phyloP scores from a whole-genome alignment of 2,113 vertebrate genomes.

The Podocnemis expansa region DNA sequence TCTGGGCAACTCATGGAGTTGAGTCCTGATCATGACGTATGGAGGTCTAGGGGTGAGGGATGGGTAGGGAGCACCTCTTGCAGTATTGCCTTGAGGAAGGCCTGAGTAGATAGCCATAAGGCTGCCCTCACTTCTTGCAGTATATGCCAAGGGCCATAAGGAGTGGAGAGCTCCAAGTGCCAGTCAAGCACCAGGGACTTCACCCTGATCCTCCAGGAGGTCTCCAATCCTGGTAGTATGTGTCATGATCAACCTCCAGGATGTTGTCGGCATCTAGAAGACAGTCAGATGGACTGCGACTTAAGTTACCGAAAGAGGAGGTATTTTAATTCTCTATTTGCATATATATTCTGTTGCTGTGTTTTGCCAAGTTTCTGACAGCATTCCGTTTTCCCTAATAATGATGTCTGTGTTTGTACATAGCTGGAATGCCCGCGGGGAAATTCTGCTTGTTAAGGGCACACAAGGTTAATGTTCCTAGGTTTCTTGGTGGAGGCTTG shows the following conservation, averaged over 20 bases:
- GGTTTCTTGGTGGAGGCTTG: slow-evolving; percentile 62
- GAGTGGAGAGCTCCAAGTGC: no score
- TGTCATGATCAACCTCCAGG: background rate
- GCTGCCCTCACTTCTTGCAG: no score
- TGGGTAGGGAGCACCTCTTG: no score
- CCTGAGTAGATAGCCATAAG: no score
- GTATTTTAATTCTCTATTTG: slow-evolving; percentile 49
- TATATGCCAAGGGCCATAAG: no score
- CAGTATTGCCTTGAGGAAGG: no score
- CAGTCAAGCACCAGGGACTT: no score
- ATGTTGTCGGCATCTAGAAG: background rate
- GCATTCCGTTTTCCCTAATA: slow-evolving; percentile 55
- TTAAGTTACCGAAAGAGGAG: slow-evolving; percentile 18
- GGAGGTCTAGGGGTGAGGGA: no score
- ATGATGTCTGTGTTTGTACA: slow-evolving; percentile 50
- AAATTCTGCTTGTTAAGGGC: slow-evolving; percentile 64
- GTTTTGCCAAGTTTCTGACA: slow-evolving; percentile 43
- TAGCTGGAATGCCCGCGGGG: background rate
- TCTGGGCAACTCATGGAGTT: no score
- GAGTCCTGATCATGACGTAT: no score
- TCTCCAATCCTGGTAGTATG: no score
- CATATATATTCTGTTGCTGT: slow-evolving; percentile 39
- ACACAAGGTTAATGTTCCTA: slow-evolving; percentile 32
- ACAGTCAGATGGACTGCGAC: background rate
- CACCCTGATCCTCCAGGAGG: no score